These are phyloP conservation scores for Scaptomyza caliginosa DNA, from an alignment of 2,888 invertebrate genomes.

Conservation along the genomic window DNA sequence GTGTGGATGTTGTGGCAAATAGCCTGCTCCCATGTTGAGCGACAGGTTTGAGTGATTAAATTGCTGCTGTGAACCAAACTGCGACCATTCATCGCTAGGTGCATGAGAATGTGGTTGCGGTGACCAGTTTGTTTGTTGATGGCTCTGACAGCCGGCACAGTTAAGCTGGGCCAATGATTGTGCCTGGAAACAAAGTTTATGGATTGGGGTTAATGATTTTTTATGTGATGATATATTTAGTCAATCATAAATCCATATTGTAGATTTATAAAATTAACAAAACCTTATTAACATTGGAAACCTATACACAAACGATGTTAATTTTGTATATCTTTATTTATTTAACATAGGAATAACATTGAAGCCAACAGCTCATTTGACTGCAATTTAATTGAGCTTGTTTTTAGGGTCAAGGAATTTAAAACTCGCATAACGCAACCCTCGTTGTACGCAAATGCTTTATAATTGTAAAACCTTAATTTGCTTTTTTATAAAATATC, in stretches of 20 bases:
- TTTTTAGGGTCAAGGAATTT: too few species aligned
- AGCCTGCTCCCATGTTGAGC: slow-evolving; percentile 85
- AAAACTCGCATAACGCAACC: too few species aligned
- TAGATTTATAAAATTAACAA: too few species aligned
- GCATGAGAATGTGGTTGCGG: slow-evolving; percentile 32
- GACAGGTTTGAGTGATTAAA: slow-evolving; percentile 86
- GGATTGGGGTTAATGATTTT: background rate
- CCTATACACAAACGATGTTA: too few species aligned
- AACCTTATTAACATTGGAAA: too few species aligned
- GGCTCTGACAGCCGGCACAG: slow-evolving; percentile 85
- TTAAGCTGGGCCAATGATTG: slow-evolving; percentile 89
- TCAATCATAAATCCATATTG: background rate
- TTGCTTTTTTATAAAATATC: too few species aligned
- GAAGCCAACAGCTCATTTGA: too few species aligned
- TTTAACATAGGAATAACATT: too few species aligned
- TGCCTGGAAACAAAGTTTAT: slow-evolving; percentile 84
- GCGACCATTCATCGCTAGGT: slow-evolving; percentile 78
- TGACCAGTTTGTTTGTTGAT: slow-evolving; percentile 62
- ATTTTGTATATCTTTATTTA: too few species aligned
- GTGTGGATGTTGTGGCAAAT: slow-evolving; percentile 78
- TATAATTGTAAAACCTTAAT: too few species aligned
- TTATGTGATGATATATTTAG: background rate
- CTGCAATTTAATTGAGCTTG: too few species aligned
- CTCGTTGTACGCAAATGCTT: too few species aligned
- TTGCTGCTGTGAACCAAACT: slow-evolving; percentile 78